These are phyloP conservation scores for Acanthis flammea DNA, from an alignment of 2,797 vertebrate genomes.

Conservation along the genomic window DNA sequence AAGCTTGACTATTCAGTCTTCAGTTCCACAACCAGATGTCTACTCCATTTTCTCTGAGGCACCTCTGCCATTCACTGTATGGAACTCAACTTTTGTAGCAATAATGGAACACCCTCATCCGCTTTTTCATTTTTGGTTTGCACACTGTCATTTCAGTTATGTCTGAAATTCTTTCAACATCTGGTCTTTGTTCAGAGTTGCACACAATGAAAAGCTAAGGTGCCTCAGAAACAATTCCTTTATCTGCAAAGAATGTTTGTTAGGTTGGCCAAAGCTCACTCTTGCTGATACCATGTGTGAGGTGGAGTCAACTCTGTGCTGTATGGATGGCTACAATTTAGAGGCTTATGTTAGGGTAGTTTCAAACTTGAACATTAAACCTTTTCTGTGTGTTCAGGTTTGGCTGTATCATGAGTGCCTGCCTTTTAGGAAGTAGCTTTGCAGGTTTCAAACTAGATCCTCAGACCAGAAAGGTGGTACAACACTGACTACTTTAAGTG, in stretches of 20 bases:
- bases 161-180: neutral
- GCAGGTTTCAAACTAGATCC: neutral
- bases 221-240: neutral
- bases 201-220: neutral
- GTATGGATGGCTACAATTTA: neutral
- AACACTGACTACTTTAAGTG: neutral
- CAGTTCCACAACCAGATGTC: neutral
- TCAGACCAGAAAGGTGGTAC: accelerated
- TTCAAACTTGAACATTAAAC: neutral
- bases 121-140: neutral
- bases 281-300: neutral
- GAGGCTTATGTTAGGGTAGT: neutral
- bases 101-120: accelerated
- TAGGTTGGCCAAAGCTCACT: neutral
- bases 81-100: neutral
- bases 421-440: neutral
- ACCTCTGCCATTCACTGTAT: neutral
- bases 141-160: neutral
- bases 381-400: neutral
- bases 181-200: neutral
- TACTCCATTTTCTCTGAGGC: neutral
- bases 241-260: neutral
- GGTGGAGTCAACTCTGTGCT: accelerated
- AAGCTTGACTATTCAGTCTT: neutral
- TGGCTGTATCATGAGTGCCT: neutral